Base-by-base conservation (phyloP, 2,797 vertebrate genomes). In the Chelon auratus region DNA sequence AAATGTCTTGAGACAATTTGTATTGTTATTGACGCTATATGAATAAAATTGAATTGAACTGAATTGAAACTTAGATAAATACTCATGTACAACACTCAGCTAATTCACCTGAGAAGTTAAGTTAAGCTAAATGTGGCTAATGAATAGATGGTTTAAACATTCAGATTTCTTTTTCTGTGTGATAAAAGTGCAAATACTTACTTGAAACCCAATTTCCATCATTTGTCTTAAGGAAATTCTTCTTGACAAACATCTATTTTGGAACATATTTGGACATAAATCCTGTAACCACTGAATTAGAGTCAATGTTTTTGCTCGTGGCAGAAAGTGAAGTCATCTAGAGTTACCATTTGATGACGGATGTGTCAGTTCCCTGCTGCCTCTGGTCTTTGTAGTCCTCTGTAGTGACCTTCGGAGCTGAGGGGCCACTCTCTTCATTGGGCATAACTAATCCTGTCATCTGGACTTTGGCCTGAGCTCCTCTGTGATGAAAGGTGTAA, bases 371-470 rank as follows among this genome's bases (percentile, higher is more conserved):
- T 64, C 66, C 53, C 57, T 51, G 71, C 57, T 61, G 71, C 33
- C 64, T 66, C 55, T 81, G 73, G 65, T 73, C 61, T 81, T 65
- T 78, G 67, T 58, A 37, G 72, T 62, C 58, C 15, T 74, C 66
- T 70, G 51, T 36, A 51, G 76, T 54, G 24, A 22, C 26, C 36
- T 76, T 68, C n/a, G 52, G 4, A 74, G 78, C 52, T 78, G 48
- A 86, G 66, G 53, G 86, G 77, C 78, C 82, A 67, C 64, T 71
- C 75, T 54, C 68, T 54, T 65, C 58, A 81, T 78, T 63, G 64
- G 47, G 50, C 61, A 51, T 48, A 51, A 26, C 60, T 77, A 71
- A 83, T 78, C 59, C 68, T 64, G 61, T 80, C 82, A 83, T 77
- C 86, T 84, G 75, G 83, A 73, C 51, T 36, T 45, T 6, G 45